A percentile compares a stretch with the other conserved stretches of the same genome.
Evolutionary conservation across 2,888 invertebrate genomes (phyloP).

Genomic region (Pilophorus perplexus): DNA sequence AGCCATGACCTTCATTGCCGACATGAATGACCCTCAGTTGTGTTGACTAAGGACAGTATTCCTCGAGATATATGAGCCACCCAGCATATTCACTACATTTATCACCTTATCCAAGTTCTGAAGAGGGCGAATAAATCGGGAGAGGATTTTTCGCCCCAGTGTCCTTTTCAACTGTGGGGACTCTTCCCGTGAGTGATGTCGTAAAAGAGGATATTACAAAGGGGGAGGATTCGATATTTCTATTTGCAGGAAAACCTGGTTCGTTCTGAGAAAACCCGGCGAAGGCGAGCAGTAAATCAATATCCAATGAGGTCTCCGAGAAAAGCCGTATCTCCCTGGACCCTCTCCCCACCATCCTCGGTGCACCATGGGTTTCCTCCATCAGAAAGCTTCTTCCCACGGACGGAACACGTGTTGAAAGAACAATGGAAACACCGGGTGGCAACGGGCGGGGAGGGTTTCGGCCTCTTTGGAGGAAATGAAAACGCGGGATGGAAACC

Average conservation of each 20-base stretch:
- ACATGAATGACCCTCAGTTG: too few relatives aligned
- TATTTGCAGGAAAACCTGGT: conserved; percentile 1
- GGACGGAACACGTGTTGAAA: conserved; percentile 21
- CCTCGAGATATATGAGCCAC: too few relatives aligned
- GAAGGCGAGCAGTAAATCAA: conserved; percentile 15
- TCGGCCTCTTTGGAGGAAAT: conserved; percentile 23
- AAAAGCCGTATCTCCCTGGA: conserved; percentile 13
- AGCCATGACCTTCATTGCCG: too few relatives aligned
- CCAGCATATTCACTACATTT: too few relatives aligned
- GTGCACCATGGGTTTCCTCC: neutral
- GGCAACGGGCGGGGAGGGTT: neutral
- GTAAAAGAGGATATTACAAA: conserved; percentile 1
- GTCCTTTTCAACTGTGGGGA: too few relatives aligned
- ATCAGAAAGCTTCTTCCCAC: too few relatives aligned
- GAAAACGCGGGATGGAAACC: conserved; percentile 3
- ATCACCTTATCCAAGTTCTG: too few relatives aligned
- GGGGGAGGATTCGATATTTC: conserved; percentile 3
- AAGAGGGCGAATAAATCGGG: too few relatives aligned
- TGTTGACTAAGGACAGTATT: too few relatives aligned
- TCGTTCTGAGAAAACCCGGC: neutral
- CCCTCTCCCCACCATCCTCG: neutral
- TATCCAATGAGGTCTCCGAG: conserved; percentile 26
- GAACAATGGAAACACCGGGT: conserved; percentile 22
- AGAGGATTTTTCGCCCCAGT: too few relatives aligned
- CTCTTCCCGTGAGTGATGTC: too few relatives aligned